Evolutionary conservation across 2,888 invertebrate genomes (phyloP), one percentile per base, ranked within the genome.

Genomic region (Meta bourneti): DNA sequence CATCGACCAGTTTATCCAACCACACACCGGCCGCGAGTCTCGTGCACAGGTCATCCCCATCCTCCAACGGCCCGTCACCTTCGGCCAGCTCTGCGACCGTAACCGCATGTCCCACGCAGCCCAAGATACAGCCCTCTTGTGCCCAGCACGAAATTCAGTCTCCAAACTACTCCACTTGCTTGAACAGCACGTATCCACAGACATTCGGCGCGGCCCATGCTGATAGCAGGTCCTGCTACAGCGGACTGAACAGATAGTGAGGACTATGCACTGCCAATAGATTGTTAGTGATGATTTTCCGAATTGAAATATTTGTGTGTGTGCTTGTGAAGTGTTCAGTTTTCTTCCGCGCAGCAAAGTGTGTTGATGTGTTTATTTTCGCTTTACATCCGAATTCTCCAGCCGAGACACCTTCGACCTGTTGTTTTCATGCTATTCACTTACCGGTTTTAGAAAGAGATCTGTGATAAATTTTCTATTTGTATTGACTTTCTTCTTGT

Each of bases 241-340:
- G 61, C 48, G 82, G 78, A 20, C 19, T 81, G 19, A 90, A 84
- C 61, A 90, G 89, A 61, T 90, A 90, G 83, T 90, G 80, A 4
- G 69, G 16, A 49, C 34, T 19, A 13, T 1, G 7, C 19, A 8
- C 16, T 61, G 6, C 2, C 13, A 34, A 34, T 34, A 34, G 34
- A 61, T 61, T 61, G 61, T 5, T 11, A 61, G 13, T 61, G 61
- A 61, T 11, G 61, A 61, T 5, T 16, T 61, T 61, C 61, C 61
- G 61, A 61, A 61, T 61, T 61, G 61, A 61, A 61, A 6, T 61
- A 61, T 61, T 11, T 61, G 61, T 61, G 61, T 13, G 61, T 61
- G 61, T 61, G 61, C 16, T 16, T 61, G 61, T 61, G 11, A 11
- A 16, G 11, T 8, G 13, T 9, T 16, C 16, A 11, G 11, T 61